Evolutionary conservation across 2,888 invertebrate genomes (phyloP).

Genomic region (Limnephilus auricula): DNA sequence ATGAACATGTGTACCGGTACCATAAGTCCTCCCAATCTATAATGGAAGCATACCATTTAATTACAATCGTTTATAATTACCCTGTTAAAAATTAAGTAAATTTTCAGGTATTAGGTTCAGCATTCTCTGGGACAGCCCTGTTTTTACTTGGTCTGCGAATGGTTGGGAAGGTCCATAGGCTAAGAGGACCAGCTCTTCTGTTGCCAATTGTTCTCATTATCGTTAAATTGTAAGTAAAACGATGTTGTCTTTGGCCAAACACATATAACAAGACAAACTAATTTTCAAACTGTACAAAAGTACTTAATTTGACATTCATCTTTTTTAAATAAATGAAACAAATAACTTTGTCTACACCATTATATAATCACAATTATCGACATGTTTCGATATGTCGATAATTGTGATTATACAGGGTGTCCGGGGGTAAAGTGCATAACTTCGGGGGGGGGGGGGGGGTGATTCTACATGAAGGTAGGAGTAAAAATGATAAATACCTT

Average conservation of each 20-base stretch:
- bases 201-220: conserved; percentile 92
- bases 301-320: not conserved
- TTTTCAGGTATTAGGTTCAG: conserved; percentile 85
- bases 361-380: too few relatives aligned
- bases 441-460: too few relatives aligned
- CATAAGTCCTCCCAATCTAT: not conserved
- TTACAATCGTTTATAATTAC: not conserved
- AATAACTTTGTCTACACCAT: too few relatives aligned
- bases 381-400: too few relatives aligned
- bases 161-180: conserved; percentile 91
- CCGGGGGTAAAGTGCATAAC: too few relatives aligned
- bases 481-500: too few relatives aligned
- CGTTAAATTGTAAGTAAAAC: conserved; percentile 88
- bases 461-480: too few relatives aligned
- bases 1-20: too few relatives aligned
- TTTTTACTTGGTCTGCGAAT: conserved; percentile 94
- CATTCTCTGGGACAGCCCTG: conserved; percentile 94
- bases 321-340: not conserved
- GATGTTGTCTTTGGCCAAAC: not conserved
- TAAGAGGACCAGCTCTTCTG: conserved; percentile 87
- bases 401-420: too few relatives aligned
- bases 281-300: not conserved
- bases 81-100: conserved; percentile 27
- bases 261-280: not conserved
- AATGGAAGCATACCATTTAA: conserved; percentile 4